These are phyloP conservation scores for Spisula subtruncata DNA, from an alignment of 2,888 invertebrate genomes.

Conservation along the genomic window DNA sequence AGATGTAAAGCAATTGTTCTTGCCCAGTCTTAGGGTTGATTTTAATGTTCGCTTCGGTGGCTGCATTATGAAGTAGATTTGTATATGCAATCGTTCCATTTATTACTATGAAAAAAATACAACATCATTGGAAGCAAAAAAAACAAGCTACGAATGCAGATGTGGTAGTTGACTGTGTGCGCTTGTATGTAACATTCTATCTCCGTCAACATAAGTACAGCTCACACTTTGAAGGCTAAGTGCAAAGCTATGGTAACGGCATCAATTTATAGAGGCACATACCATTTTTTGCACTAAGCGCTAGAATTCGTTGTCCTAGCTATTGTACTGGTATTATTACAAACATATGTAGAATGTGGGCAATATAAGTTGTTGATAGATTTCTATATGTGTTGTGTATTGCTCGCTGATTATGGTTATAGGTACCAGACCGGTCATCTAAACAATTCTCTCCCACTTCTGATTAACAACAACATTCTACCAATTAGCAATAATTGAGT, in stretches of 20 bases:
- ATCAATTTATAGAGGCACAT: too few species aligned
- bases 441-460: background rate
- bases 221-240: too few species aligned
- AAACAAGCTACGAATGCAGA: background rate
- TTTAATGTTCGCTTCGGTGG: background rate
- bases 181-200: background rate
- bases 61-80: too few species aligned
- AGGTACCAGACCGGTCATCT: conserved; percentile 12
- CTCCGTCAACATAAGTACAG: background rate
- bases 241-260: too few species aligned
- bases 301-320: background rate
- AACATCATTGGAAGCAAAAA: background rate
- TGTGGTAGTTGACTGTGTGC: background rate
- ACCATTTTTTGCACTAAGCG: too few species aligned
- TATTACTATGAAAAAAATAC: background rate
- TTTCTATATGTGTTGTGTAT: background rate
- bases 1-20: too few species aligned
- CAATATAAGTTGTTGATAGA: conserved; percentile 10
- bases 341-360: conserved; percentile 4
- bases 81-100: background rate
- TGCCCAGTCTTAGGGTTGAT: too few species aligned
- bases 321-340: background rate
- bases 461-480: background rate
- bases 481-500: background rate
- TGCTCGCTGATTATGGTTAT: background rate